Conservation (phyloP, 2,888 invertebrate genomes). For the Oscheius sp. region DNA sequence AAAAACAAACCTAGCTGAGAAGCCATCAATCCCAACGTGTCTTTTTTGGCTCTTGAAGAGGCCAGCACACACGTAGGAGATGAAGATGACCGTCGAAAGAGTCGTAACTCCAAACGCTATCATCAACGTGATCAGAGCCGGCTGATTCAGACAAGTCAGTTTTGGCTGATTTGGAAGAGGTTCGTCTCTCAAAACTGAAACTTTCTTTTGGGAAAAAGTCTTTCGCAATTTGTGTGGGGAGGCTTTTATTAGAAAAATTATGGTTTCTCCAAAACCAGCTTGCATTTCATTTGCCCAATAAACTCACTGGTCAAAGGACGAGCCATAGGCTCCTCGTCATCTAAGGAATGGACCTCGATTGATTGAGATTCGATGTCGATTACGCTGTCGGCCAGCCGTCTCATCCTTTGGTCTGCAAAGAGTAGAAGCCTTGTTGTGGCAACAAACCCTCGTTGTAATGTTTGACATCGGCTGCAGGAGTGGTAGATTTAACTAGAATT, state of each 20-base stretch:
- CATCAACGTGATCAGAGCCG: constrained; percentile 14
- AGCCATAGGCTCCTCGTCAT: not conserved
- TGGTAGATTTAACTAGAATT: constrained; percentile 15
- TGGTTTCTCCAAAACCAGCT: not conserved
- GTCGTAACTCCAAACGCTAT: constrained; percentile 14
- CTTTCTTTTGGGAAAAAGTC: too few relatives aligned
- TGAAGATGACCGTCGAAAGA: constrained; percentile 15
- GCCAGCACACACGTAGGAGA: constrained; percentile 12
- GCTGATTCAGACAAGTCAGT: constrained; percentile 22
- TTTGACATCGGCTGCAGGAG: constrained; percentile 5
- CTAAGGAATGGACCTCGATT: constrained; percentile 2
- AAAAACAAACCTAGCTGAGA: not conserved
- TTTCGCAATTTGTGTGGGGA: not conserved
- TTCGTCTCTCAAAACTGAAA: constrained; percentile 25
- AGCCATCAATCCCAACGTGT: not conserved
- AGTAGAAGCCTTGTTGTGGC: too few relatives aligned
- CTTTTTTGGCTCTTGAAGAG: constrained; percentile 5
- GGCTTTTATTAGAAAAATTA: not conserved
- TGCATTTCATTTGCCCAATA: too few relatives aligned
- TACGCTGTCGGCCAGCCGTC: constrained; percentile 29
- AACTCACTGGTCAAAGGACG: not conserved
- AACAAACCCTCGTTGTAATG: not conserved
- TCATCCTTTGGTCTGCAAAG: constrained; percentile 7
- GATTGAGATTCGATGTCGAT: constrained; percentile 29
- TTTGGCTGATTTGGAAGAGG: not conserved